Percentiles rank a stretch among this genome's conserved stretches.
phyloP scores from a whole-genome alignment of 2,797 vertebrate genomes.

The Acestrorhynchus altus region DNA sequence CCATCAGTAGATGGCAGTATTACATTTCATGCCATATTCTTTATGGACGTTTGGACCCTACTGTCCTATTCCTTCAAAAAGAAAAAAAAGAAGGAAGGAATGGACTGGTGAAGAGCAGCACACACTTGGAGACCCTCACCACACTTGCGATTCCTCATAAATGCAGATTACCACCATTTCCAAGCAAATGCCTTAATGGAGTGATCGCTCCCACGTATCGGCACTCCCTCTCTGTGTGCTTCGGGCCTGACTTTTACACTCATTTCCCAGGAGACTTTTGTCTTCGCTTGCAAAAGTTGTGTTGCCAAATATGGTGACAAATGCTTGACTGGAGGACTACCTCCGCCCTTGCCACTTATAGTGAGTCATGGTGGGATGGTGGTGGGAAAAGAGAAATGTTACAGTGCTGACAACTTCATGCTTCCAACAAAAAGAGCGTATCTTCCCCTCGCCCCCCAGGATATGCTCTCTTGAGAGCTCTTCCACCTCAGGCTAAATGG shows the following conservation, averaged over 20 bases:
- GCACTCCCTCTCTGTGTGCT: background rate
- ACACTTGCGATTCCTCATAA: constrained; percentile 29
- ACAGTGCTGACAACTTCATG: constrained; percentile 39
- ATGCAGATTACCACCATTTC: constrained; percentile 40
- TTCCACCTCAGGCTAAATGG: constrained; percentile 45
- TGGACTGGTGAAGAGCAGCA: background rate
- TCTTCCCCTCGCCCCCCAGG: constrained; percentile 52
- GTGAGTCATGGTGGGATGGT: constrained; percentile 11
- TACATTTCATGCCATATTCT: constrained; percentile 26
- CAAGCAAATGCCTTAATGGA: constrained; percentile 34
- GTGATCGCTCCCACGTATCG: background rate
- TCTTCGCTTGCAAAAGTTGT: constrained; percentile 30
- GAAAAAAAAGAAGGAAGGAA: background rate
- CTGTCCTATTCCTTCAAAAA: background rate
- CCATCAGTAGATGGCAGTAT: constrained; percentile 54
- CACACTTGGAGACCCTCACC: background rate
- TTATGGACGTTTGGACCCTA: background rate
- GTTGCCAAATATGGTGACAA: constrained; percentile 46
- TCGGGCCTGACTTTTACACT: background rate
- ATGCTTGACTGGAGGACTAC: constrained; percentile 22
- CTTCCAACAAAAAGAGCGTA: constrained; percentile 42
- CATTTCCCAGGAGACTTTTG: constrained; percentile 12
- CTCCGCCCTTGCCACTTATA: constrained; percentile 7
- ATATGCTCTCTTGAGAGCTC: constrained; percentile 48
- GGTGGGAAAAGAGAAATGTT: background rate